These are phyloP conservation scores for Lamellibrachia satsuma DNA, from an alignment of 2,888 invertebrate species.

Conservation along the genomic window DNA sequence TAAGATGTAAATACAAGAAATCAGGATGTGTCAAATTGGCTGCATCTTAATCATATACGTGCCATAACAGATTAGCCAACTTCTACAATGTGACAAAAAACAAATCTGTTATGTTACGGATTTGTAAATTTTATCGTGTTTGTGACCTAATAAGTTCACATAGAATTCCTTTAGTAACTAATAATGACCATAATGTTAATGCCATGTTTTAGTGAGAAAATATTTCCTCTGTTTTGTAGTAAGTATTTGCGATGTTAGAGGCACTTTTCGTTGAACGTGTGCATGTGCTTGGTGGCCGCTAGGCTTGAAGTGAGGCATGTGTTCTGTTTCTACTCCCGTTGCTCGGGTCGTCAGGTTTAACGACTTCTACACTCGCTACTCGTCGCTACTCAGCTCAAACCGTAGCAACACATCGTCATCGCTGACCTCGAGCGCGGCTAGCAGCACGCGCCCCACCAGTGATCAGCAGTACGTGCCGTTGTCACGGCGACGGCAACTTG, in stretches of 20 bases:
- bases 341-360: constrained; percentile 30
- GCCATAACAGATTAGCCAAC: background rate
- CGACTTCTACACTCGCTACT: constrained; percentile 31
- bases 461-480: constrained; percentile 32
- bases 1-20: background rate
- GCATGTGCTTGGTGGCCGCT: background rate
- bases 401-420: constrained; percentile 8
- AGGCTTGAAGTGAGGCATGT: constrained; percentile 1
- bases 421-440: background rate
- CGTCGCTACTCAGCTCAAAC: constrained; percentile 19
- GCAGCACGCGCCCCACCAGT: constrained; percentile 8
- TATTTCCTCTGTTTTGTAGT: background rate
- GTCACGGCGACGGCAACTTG: constrained; percentile 33
- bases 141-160: background rate
- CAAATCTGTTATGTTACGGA: background rate
- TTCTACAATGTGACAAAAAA: background rate
- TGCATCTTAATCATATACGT: background rate
- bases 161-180: background rate
- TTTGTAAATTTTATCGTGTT: background rate
- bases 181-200: background rate
- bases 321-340: background rate
- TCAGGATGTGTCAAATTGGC: background rate
- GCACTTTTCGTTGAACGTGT: background rate
- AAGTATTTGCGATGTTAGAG: background rate
- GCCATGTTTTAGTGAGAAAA: background rate